phyloP scores from a whole-genome alignment of 2,113 vertebrate genomes.

The Cichladusa arquata region DNA sequence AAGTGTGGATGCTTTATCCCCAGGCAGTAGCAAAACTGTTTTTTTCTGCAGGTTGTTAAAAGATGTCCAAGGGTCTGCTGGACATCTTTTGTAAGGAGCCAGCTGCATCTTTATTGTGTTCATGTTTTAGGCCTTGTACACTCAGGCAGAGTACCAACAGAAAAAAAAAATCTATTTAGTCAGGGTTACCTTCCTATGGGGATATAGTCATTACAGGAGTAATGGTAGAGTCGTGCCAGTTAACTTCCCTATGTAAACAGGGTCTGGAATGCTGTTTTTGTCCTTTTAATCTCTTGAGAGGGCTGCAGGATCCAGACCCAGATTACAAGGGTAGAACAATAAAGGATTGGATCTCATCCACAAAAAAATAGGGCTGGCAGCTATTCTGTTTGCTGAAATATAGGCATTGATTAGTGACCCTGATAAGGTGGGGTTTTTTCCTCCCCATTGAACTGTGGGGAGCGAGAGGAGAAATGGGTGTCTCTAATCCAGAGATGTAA shows the following conservation, averaged over 20 bases:
- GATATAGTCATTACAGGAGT: not conserved
- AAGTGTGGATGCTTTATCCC: not conserved
- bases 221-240: slow-evolving; percentile 19
- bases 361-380: not conserved
- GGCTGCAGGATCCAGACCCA: slow-evolving; percentile 33
- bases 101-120: not conserved
- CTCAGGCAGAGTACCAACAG: not conserved
- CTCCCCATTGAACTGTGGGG: not conserved
- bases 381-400: slow-evolving; percentile 6
- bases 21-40: not conserved
- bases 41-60: not conserved
- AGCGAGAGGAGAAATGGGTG: not conserved
- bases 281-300: slow-evolving; percentile 23
- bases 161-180: not conserved
- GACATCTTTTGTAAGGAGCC: not conserved
- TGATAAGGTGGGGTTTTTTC: not conserved
- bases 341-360: slow-evolving; percentile 47
- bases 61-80: not conserved
- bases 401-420: not conserved
- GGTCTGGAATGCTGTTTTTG: slow-evolving; percentile 54
- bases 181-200: not conserved
- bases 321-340: slow-evolving; percentile 37
- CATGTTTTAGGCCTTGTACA: not conserved
- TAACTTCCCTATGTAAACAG: slow-evolving; percentile 30
- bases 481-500: not conserved